Base-by-base conservation (phyloP, 2,888 invertebrate genomes). In the Malacosoma neustria region DNA sequence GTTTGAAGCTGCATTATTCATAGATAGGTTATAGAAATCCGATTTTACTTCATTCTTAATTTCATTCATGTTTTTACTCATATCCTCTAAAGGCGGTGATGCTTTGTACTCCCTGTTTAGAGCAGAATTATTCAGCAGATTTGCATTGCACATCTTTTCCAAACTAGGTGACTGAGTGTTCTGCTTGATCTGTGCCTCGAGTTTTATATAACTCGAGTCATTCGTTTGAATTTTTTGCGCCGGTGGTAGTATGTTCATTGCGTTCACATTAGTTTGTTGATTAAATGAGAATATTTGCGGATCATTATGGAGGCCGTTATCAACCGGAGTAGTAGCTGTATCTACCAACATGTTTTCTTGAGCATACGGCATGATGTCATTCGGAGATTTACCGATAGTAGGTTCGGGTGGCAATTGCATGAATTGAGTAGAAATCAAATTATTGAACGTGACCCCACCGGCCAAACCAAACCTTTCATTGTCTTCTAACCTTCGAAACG, bases 41-140 rank as follows among this genome's bases (percentile, higher is more conserved):
- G 84, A 79, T 57, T 84, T 85, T 4, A 84, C 69, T 57, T 85
- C 85, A 41, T 84, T 84, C 41, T 85, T 84, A 2, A 85, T 82
- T 40, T 72, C 79, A 40, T 60, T 75, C 61, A 82, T 80, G 43
- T 79, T 84, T 45, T 80, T 84, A 37, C 82, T 74, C 14, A 84
- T 75, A 39, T 84, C 82, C 51, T 84, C 84, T 29, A 81, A 46
- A 1, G 84, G 85, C 0, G 84, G 84, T 0, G 85, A 84, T 1
- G 85, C 82, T 48, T 85, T 84, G 41, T 85, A 85, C 40, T 84
- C 80, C 32, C 73, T 54, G 9, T 57, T 64, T 34, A 84, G 70
- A 2, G 61, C 62, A 34, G 64, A 63, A 32, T 56, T 77, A 49
- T 49, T 76, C 11, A 84, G 54, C 13, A 82, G 46, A 45, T 80